Base-by-base conservation (phyloP, 2,797 vertebrate species). In the Pipistrellus nathusii region DNA sequence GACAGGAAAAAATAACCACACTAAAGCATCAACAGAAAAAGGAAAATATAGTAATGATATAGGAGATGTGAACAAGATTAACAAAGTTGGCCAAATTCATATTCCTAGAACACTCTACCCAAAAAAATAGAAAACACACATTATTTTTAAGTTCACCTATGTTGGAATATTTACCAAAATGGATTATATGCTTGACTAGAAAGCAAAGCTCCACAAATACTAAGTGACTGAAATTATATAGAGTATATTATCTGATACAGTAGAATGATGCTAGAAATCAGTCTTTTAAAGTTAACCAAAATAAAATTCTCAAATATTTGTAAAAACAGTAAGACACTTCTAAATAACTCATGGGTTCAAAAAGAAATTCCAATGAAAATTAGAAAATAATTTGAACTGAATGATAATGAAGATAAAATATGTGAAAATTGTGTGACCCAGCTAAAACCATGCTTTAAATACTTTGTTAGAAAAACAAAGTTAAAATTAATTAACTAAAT, bases 1-100 rank as follows among this genome's bases (percentile, higher is more conserved):
- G 59, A 86, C 35, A 66, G 4, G 46, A 85, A 21, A 84, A 88
- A 93, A 82, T 23, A 84, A 55, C 7, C 59, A 91, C 32, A 69
- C 5, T 82, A 27, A 86, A 82, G 76, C 69, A 88, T 35, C 7
- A 41, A 71, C 53, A 76, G 69, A 55, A 66, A 48, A 83, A 20
- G 55, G 21, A 71, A 88, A 88, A 69, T 9, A 72, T 2, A 85
- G n/a, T 59, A 69, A 82, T 51, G 23, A 86, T 51, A 91, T 5
- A 57, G 57, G 55, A 68, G 15, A 90, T 71, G 4, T 85, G 32
- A 82, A 86, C 68, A 90, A 76, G 44, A 90, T 10, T 46, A 53
- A 95, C 59, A 76, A 90, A 90, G 35, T 46, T 85, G 35, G 59
- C 72, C 62, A 86, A 69, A 85, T 81, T 90, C 55, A 94, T 18